Percentiles rank a stretch among this genome's conserved stretches.
These are phyloP conservation scores for Pseudococcus jackbeardsleyi DNA, from an alignment of 2,888 invertebrate genomes.

Conservation along the genomic window DNA sequence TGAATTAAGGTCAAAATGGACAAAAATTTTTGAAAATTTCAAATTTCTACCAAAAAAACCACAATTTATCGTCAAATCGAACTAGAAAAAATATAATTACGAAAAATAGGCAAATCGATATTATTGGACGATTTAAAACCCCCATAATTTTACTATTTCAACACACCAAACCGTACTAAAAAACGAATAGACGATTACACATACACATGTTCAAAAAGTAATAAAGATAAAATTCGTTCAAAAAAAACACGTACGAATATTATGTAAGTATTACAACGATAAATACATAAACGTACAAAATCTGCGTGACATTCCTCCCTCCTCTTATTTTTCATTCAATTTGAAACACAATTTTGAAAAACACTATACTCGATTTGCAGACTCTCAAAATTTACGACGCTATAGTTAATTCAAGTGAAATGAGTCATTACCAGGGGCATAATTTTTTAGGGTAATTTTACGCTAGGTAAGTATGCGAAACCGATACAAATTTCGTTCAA, in stretches of 20 bases:
- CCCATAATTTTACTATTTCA: neutral
- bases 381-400: neutral
- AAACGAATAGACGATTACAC: neutral
- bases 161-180: neutral
- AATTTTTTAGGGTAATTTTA: neutral
- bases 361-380: neutral
- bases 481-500: neutral
- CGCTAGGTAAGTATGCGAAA: neutral
- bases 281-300: no score
- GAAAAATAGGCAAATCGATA: no score
- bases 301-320: neutral
- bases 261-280: neutral
- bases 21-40: no score
- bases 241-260: neutral
- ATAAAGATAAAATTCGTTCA: neutral
- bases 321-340: neutral
- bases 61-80: no score
- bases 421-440: neutral
- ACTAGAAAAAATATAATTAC: no score
- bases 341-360: neutral
- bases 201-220: neutral
- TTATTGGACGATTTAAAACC: no score
- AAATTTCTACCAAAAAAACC: no score
- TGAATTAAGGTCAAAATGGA: no score
- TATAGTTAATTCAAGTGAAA: neutral